These are phyloP conservation scores for Caranx melampygus DNA, from an alignment of 2,113 vertebrate species.

Conservation along the genomic window DNA sequence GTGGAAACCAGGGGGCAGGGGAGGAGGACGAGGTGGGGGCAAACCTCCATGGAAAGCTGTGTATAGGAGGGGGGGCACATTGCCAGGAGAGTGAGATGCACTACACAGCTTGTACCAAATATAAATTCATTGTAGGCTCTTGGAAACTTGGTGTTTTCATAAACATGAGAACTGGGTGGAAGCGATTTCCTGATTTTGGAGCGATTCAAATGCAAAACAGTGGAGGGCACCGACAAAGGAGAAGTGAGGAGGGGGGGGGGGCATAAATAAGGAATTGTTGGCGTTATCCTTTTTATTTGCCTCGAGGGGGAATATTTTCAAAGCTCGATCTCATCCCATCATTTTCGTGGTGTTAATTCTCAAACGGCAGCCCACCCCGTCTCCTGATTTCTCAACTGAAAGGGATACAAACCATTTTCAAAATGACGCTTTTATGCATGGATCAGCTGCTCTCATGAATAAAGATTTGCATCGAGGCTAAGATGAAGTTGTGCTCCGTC, in stretches of 20 bases:
- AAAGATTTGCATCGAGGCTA: slow-evolving; percentile 49
- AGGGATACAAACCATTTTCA: slow-evolving; percentile 33
- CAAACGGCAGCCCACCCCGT: slow-evolving; percentile 41
- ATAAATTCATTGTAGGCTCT: slow-evolving; percentile 74
- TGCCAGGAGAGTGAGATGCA: slow-evolving; percentile 70
- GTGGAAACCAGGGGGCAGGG: slow-evolving; percentile 58
- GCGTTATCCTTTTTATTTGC: slow-evolving; percentile 52
- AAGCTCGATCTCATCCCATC: slow-evolving; percentile 54
- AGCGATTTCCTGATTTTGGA: slow-evolving; percentile 63
- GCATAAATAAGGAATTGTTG: slow-evolving; percentile 55
- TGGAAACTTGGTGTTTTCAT: slow-evolving; percentile 77
- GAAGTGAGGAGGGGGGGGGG: slow-evolving; percentile 20
- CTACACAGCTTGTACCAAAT: slow-evolving; percentile 66
- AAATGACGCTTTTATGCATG: slow-evolving; percentile 27
- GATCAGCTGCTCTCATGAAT: slow-evolving; percentile 62
- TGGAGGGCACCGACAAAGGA: slow-evolving; percentile 40
- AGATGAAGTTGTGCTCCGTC: slow-evolving; percentile 28
- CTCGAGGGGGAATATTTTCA: slow-evolving; percentile 49
- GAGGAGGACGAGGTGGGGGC: slow-evolving; percentile 28
- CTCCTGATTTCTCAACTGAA: slow-evolving; percentile 41
- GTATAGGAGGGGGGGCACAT: slow-evolving; percentile 56
- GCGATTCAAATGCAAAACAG: slow-evolving; percentile 67
- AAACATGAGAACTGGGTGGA: slow-evolving; percentile 70
- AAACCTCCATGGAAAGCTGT: slow-evolving; percentile 69
- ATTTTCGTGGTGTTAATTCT: slow-evolving; percentile 64